Conservation (phyloP, 1,140 invertebrate species). For the Neodiprion fabricii region DNA sequence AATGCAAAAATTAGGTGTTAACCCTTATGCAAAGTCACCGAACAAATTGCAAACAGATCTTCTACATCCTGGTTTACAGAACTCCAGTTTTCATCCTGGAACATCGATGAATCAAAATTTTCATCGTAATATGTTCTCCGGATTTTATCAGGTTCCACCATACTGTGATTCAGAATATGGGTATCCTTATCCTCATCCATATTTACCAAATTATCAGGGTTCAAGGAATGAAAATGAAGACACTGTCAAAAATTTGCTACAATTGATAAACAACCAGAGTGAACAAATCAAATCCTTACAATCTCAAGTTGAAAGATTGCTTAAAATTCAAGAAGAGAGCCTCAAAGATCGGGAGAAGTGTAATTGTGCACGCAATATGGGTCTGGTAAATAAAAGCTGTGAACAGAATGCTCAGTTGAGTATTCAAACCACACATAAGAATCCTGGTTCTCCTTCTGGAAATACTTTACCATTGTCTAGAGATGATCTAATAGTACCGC, state of each 20-base stretch:
- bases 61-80: neutral
- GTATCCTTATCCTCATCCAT: slow-evolving; percentile 24
- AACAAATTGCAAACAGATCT: neutral
- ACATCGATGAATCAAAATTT: neutral
- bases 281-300: slow-evolving; percentile 54
- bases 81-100: neutral
- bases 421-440: neutral
- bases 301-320: slow-evolving; percentile 46
- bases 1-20: neutral
- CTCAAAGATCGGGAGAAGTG: slow-evolving; percentile 37
- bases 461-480: neutral
- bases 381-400: neutral
- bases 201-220: slow-evolving; percentile 9
- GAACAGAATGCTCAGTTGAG: neutral
- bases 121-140: neutral
- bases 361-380: slow-evolving; percentile 22
- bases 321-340: slow-evolving; percentile 49
- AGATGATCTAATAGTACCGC: neutral
- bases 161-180: slow-evolving; percentile 20
- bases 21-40: neutral
- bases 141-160: slow-evolving; percentile 18
- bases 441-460: neutral
- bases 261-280: slow-evolving; percentile 49
- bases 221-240: slow-evolving; percentile 39
- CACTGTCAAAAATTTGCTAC: slow-evolving; percentile 48